These are phyloP conservation scores for Myotis planiceps DNA, from an alignment of 2,797 vertebrate species.

Conservation along the genomic window DNA sequence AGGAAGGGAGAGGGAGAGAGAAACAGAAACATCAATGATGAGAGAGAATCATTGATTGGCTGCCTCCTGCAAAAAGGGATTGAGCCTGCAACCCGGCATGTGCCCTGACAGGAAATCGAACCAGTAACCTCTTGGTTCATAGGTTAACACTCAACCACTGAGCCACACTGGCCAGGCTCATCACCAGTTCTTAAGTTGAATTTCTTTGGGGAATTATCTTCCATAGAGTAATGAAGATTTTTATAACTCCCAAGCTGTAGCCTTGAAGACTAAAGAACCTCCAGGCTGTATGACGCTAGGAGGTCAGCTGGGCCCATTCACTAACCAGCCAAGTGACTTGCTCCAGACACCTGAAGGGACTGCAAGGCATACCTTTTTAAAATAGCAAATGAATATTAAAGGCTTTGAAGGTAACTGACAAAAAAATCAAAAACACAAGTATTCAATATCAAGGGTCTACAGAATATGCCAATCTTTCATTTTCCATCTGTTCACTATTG, in stretches of 20 bases:
- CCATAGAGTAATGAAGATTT: background rate
- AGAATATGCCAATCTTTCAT: background rate
- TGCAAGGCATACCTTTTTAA: background rate
- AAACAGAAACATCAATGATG: no score
- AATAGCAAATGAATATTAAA: slow-evolving; percentile 43
- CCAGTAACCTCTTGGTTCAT: no score
- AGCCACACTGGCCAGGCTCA: no score
- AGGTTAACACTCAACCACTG: no score
- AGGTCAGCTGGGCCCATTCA: background rate
- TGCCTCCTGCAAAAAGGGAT: no score
- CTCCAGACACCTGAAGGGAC: background rate
- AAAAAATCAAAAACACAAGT: background rate
- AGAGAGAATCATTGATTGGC: no score
- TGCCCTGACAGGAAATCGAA: no score
- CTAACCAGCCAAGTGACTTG: background rate
- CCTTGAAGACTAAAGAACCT: background rate
- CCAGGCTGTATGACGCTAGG: background rate
- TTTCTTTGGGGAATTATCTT: background rate
- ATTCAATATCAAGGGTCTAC: background rate
- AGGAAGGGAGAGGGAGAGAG: no score
- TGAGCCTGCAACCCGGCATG: no score
- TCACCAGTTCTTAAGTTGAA: background rate
- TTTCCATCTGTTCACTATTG: background rate
- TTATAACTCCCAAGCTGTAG: background rate
- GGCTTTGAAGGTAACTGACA: background rate